Conservation (phyloP, 2,888 invertebrate species). For the Eupithecia subfuscata region DNA sequence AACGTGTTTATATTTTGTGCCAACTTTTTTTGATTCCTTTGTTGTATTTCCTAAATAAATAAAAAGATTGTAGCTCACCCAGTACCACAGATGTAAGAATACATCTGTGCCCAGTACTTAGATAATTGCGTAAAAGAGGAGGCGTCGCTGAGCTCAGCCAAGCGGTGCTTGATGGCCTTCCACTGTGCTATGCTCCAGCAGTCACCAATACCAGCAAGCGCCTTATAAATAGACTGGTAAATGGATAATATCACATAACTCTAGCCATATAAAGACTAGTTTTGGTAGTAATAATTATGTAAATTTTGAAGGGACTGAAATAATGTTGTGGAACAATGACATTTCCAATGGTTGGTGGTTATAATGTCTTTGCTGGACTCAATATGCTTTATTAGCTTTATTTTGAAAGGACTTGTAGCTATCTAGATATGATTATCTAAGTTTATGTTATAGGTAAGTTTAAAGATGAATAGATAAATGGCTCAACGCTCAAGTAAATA, state of each 20-base stretch:
- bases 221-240: conserved; percentile 24
- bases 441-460: not conserved
- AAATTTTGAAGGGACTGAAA: not conserved
- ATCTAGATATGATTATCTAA: not conserved
- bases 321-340: not conserved
- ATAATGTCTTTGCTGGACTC: not conserved
- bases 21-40: too few relatives aligned
- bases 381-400: not conserved
- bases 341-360: too few relatives aligned
- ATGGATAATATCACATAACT: conserved; percentile 4
- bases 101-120: conserved; percentile 2
- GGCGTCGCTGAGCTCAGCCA: conserved; percentile 55
- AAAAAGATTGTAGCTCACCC: not conserved
- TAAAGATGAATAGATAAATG: not conserved
- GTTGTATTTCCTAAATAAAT: not conserved
- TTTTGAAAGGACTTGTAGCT: not conserved
- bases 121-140: conserved; percentile 56
- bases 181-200: conserved; percentile 57
- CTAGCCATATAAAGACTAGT: not conserved
- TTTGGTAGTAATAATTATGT: not conserved
- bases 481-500: too few relatives aligned
- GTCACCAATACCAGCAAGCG: conserved; percentile 59
- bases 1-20: too few relatives aligned
- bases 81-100: too few relatives aligned
- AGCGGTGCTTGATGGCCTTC: conserved; percentile 60